Base-by-base conservation (phyloP, 2,797 vertebrate genomes). In the Austrolebias charrua region DNA sequence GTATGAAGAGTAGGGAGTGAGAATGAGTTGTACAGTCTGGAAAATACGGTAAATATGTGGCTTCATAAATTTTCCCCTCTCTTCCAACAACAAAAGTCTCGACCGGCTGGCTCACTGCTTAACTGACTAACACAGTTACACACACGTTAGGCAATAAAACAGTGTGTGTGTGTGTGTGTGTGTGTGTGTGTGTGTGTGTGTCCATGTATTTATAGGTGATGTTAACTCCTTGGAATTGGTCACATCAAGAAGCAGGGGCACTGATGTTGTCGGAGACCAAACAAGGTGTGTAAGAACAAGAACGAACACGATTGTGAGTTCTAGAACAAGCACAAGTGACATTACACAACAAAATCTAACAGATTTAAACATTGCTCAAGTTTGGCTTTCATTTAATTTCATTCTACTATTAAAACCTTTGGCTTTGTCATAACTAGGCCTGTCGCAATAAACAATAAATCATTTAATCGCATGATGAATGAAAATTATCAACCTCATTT, bases 171-270 rank as follows among this genome's bases (percentile, higher is more conserved):
- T n/a, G n/a, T n/a, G n/a, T n/a, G n/a, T n/a, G n/a, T n/a, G n/a
- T n/a, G n/a, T n/a, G n/a, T n/a, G n/a, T n/a, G n/a, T n/a, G n/a
- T 63, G 28, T 53, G 49, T 47, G 40, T 65, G 49, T 64, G 59
- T 63, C 43, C 11, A 1, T 19, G 53, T 79, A 11, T 70, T n/a
- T 66, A 60, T 7, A 6, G 43, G 38, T 80, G 66, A 78, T 67
- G 53, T 60, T 68, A 69, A 79, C 76, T 75, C 55, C 56, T 6
- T 0, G 46, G 72, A 81, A 82, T 55, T 76, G 78, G 64, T 61
- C 48, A 24, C 45, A 69, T 74, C 45, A n/a, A 57, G 40, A n/a
- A 57, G 40, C 42, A 28, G 13, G 63, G 51, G 52, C 58, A 52
- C 54, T 6, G 14, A 70, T 70, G 28, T 70, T 69, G 62, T 78